Evolutionary conservation across 2,113 vertebrate genomes (phyloP), one percentile per base, ranked within the genome.

Genomic region (Melanostigma gelatinosum): DNA sequence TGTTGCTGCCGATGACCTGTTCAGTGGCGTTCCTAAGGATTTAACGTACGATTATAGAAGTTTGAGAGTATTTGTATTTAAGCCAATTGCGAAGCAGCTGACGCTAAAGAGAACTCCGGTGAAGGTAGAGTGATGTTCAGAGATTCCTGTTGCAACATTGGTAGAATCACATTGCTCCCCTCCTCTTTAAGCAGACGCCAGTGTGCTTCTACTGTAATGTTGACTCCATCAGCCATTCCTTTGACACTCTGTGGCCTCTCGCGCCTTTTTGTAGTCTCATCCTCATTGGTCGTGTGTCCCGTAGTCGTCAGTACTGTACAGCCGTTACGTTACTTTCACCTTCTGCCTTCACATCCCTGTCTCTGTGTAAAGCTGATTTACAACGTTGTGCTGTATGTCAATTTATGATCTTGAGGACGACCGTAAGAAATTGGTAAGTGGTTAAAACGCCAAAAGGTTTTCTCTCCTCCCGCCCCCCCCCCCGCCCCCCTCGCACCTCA

Each of bases 91-190:
- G 13, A 82, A 67, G 83, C 73, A 72, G 79, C 78, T 82, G 83
- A 80, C 65, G 24, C 52, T 57, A 50, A 81, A 79, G 85, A 83
- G 81, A 87, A 80, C 79, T 75, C 42, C 77, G 12, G 75, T 66
- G 88, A 66, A 86, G 84, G 88, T 55, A 78, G 90, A 91, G 91
- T 66, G 92, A 91, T 57, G 88, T 91, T 90, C 62, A 82, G 83
- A 79, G 92, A 93, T 94, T 94, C 86, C 92, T 93, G 93, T 84
- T 81, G 82, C 86, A 85, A 87, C 93, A 92, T 92, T 61, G 70
- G 91, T 91, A 92, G 92, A 94, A 93, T 83, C 89, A 89, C 89
- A 84, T 85, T 75, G 84, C 77, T 78, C 80, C 80, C 64, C 27
- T 78, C 68, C 72, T 80, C 42, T 18, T 46, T 15, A 75, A 36